These are phyloP conservation scores for Mesitornis unicolor DNA, from an alignment of 2,113 vertebrate genomes.

Conservation along the genomic window DNA sequence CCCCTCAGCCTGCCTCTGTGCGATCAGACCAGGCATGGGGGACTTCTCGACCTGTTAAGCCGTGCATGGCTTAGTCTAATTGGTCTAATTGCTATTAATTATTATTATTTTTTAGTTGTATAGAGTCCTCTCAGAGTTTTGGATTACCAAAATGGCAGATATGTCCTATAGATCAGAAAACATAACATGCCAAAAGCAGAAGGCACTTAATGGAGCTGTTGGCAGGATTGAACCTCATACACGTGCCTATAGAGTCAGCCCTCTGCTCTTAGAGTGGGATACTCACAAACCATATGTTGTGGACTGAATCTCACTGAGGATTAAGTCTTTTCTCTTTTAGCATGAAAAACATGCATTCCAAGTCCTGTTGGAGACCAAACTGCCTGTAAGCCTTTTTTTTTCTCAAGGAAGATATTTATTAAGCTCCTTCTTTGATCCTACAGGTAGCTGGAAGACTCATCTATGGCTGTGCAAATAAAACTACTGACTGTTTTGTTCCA, in stretches of 20 bases:
- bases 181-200: neutral
- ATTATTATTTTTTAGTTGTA: neutral
- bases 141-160: neutral
- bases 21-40: neutral
- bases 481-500: neutral
- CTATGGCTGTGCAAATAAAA: neutral
- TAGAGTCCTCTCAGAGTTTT: neutral
- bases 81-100: neutral
- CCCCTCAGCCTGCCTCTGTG: neutral
- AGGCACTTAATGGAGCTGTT: neutral
- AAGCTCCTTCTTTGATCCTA: neutral
- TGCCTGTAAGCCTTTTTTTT: neutral
- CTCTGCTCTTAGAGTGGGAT: neutral
- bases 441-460: neutral
- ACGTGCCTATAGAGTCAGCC: accelerated
- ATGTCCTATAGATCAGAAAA: neutral
- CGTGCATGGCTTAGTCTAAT: neutral
- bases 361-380: neutral
- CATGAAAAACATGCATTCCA: neutral
- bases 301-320: neutral
- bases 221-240: neutral
- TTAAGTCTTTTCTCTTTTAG: neutral
- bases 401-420: neutral
- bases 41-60: neutral
- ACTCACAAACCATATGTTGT: accelerated